Percentiles rank a stretch among this genome's conserved stretches.
Evolutionary conservation across 2,888 invertebrate species (phyloP).

Genomic region (Trichogramma evanescens): DNA sequence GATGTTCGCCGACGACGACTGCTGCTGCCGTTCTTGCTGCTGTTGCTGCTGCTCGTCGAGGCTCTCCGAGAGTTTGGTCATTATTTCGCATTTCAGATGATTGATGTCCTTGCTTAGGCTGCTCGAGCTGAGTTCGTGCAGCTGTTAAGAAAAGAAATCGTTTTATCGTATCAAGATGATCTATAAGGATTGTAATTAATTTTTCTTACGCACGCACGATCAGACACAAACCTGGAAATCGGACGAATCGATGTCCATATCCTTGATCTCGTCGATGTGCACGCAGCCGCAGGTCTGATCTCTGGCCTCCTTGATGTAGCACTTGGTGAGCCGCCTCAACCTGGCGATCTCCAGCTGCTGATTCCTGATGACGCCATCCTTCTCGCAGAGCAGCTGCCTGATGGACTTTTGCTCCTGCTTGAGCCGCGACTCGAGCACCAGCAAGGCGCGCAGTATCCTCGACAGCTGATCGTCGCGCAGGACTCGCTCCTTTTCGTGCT

Average conservation of each 20-base stretch:
- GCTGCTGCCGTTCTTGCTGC: no score
- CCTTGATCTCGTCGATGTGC: background rate
- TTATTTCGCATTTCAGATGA: conserved; percentile 40
- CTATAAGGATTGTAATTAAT: background rate
- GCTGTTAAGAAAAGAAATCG: conserved; percentile 2
- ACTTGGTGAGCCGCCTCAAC: conserved; percentile 51
- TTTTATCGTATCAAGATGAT: background rate
- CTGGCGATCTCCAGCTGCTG: conserved; percentile 65
- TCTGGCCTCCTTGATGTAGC: conserved; percentile 57
- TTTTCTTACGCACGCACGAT: background rate
- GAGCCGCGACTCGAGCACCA: conserved; percentile 65
- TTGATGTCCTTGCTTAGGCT: conserved; percentile 38
- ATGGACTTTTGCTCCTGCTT: conserved; percentile 69
- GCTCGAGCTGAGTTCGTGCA: conserved; percentile 31
- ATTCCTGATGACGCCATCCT: conserved; percentile 64
- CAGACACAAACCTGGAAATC: conserved; percentile 19
- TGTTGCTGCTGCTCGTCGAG: background rate
- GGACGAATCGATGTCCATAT: background rate
- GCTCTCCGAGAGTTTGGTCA: conserved; percentile 33
- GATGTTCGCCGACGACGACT: conserved; percentile 23
- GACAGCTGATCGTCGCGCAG: conserved; percentile 66
- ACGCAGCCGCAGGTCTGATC: conserved; percentile 39
- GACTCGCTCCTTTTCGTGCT: conserved; percentile 53
- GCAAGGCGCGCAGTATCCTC: conserved; percentile 62
- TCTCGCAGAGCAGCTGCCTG: conserved; percentile 60